Evolutionary conservation across 92 coral and sea anemone species (phyloP).

Genomic region (Pocillopora meandrina): DNA sequence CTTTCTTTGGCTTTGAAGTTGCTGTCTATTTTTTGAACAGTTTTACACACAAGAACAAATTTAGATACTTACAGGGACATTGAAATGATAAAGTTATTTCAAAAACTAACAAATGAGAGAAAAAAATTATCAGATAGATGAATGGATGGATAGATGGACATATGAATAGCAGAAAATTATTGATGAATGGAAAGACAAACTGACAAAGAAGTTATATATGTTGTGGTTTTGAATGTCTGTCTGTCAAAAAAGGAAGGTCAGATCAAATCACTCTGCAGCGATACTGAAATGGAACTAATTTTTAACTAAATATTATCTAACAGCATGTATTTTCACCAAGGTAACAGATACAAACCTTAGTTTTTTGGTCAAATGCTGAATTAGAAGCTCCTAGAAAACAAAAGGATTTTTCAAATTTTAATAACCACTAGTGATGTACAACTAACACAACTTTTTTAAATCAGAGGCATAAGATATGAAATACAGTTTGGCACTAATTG

Average conservation of each 20-base stretch:
- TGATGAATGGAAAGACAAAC: too few relatives aligned
- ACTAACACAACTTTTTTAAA: too few relatives aligned
- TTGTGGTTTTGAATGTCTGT: too few relatives aligned
- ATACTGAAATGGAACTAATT: too few relatives aligned
- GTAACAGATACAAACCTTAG: neutral
- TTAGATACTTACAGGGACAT: neutral
- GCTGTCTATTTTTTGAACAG: neutral
- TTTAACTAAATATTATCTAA: too few relatives aligned
- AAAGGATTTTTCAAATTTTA: neutral
- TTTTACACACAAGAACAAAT: neutral
- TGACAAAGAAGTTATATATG: too few relatives aligned
- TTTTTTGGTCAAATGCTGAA: constrained; percentile 20
- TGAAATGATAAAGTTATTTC: neutral
- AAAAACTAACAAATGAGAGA: neutral
- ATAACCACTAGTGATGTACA: too few relatives aligned
- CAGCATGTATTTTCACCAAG: too few relatives aligned
- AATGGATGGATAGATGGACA: neutral
- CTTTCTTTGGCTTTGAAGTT: constrained; percentile 52
- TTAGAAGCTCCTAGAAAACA: constrained; percentile 9
- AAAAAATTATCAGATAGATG: neutral
- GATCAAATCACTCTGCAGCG: too few relatives aligned
- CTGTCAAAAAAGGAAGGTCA: too few relatives aligned
- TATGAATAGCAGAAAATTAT: neutral
- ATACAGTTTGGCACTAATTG: too few relatives aligned
- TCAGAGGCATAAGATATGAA: too few relatives aligned